Evolutionary conservation across 2,888 invertebrate genomes (phyloP).

Genomic region (Tyria jacobaeae): DNA sequence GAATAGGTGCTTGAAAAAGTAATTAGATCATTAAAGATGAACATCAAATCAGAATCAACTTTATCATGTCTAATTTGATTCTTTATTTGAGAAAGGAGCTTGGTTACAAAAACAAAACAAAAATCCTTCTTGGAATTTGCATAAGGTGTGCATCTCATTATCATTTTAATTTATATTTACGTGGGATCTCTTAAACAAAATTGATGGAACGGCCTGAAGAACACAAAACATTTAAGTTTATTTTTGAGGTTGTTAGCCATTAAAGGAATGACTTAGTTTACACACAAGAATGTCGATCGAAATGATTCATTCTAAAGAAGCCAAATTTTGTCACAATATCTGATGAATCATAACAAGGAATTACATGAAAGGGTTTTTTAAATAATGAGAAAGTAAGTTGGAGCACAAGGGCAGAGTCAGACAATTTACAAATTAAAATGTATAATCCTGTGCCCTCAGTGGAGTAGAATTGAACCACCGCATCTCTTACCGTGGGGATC

Average conservation of each 20-base stretch:
- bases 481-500: too few species aligned
- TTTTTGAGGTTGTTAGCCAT: slow-evolving; percentile 1
- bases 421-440: too few species aligned
- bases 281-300: slow-evolving; percentile 23
- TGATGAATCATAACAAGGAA: slow-evolving; percentile 43
- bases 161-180: slow-evolving; percentile 51
- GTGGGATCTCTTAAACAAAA: slow-evolving; percentile 46
- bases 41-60: not conserved
- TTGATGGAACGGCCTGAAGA: slow-evolving; percentile 27
- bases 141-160: slow-evolving; percentile 36
- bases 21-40: not conserved
- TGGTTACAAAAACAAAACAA: not conserved
- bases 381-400: slow-evolving; percentile 30
- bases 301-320: slow-evolving; percentile 36
- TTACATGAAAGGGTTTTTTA: slow-evolving; percentile 17
- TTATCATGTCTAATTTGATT: not conserved
- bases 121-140: slow-evolving; percentile 50
- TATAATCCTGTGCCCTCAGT: slow-evolving; percentile 13
- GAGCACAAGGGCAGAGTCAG: not conserved
- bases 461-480: too few species aligned
- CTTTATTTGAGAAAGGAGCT: not conserved
- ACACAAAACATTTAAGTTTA: not conserved
- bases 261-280: slow-evolving; percentile 7
- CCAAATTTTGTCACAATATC: slow-evolving; percentile 23
- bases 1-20: not conserved